These are phyloP conservation scores for Catamblyrhynchus diadema DNA, from an alignment of 2,797 vertebrate genomes.

Conservation along the genomic window DNA sequence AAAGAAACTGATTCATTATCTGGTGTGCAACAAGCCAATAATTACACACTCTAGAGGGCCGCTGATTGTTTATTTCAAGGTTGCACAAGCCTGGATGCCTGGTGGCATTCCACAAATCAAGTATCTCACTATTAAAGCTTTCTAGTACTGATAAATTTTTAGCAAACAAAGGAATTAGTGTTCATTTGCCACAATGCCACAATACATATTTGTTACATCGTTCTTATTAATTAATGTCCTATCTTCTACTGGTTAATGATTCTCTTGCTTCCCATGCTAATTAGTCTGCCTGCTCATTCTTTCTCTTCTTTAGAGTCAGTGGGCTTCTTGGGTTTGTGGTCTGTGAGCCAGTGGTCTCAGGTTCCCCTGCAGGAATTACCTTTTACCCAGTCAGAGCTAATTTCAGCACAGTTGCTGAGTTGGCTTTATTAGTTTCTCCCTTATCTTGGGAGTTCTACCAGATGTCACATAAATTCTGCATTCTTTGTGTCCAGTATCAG, in stretches of 20 bases:
- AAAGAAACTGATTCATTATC: background rate
- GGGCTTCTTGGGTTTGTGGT: background rate
- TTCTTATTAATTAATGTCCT: background rate
- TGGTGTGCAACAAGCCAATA: background rate
- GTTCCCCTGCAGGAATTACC: background rate
- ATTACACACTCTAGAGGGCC: background rate
- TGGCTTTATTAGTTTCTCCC: background rate
- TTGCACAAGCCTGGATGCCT: background rate
- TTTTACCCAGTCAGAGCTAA: background rate
- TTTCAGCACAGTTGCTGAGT: background rate
- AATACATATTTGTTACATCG: background rate
- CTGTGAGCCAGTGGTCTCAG: accelerated
- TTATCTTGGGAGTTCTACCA: background rate
- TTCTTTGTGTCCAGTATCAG: background rate
- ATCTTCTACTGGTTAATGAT: background rate
- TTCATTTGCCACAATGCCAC: background rate
- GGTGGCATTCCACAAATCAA: background rate
- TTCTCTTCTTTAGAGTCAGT: background rate
- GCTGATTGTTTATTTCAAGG: background rate
- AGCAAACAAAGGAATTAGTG: background rate
- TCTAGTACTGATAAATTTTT: background rate
- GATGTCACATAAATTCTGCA: background rate
- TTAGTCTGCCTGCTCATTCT: background rate
- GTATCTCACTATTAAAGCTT: background rate
- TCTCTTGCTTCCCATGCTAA: accelerated